Evolutionary conservation across 2,113 vertebrate species (phyloP), one percentile per base, ranked within the genome.

Genomic region (Tretioscincus oriximinensis): DNA sequence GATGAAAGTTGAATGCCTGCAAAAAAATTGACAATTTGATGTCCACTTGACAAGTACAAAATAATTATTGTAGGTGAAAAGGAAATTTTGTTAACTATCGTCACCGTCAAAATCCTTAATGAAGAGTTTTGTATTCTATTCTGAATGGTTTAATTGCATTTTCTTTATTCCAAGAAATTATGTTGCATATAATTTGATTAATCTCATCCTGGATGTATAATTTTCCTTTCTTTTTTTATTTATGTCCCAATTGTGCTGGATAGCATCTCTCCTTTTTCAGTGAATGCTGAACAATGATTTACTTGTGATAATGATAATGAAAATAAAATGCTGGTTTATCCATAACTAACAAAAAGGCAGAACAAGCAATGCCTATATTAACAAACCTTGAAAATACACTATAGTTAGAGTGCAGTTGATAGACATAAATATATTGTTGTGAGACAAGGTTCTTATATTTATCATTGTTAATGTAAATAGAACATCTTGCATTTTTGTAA

Each of bases 401-500:
- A 47, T 66, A 80, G 64, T 47, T 31, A 1, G 31, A 84, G 81
- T 86, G 54, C 67, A 78, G 35, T 31, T 49, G 66, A 70, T 16
- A 65, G 18, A 26, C 20, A 9, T 2, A 18, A 58, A 18, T 12
- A 28, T 10, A 29, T 49, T n/a, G 26, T 80, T 47, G n/a, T 76
- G 73, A 12, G 58, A 16, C 1, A 3, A 54, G 26, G 26, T 82
- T 58, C 54, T 66, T 28, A 26, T 72, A 49, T 51, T 64, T 2
- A 11, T 87, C 49, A 29, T 54, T 31, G n/a, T 49, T 74, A 28
- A 18, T 41, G 35, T 41, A 63, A 88, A 73, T 73, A 78, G 41
- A 78, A 76, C 81, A 63, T 82, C 89, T 88, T 77, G 81, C 60
- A 77, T 91, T 93, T 90, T 75, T 91, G 77, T 87, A 80, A 88